These are phyloP conservation scores for Bombus picipes DNA, from an alignment of 1,140 invertebrate genomes.

Conservation along the genomic window DNA sequence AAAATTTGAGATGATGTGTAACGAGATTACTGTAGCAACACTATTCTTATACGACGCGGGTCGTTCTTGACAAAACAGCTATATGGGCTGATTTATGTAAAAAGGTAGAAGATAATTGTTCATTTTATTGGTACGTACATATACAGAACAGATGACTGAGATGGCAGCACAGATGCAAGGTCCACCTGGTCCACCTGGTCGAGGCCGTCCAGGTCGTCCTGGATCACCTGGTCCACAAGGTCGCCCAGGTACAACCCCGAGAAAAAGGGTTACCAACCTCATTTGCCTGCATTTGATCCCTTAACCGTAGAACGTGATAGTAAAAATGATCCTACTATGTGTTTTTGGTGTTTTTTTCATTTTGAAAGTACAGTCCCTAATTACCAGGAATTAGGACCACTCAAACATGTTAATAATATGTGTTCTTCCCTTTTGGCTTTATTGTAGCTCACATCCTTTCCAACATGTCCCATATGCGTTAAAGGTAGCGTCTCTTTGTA, in stretches of 20 bases:
- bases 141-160: constrained; percentile 85
- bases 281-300: constrained; percentile 12
- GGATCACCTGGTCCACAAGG: constrained; percentile 86
- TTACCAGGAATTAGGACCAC: background rate
- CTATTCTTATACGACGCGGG: background rate
- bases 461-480: too few relatives aligned
- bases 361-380: background rate
- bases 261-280: constrained; percentile 37
- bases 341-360: constrained; percentile 7
- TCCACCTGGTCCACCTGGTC: constrained; percentile 85
- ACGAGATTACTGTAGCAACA: background rate
- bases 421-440: too few relatives aligned
- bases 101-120: constrained; percentile 23
- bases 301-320: constrained; percentile 1
- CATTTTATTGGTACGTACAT: constrained; percentile 44
- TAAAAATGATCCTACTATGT: background rate
- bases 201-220: constrained; percentile 84
- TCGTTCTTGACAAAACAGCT: background rate
- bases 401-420: too few relatives aligned
- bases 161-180: constrained; percentile 84
- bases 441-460: too few relatives aligned
- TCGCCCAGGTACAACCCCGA: constrained; percentile 83
- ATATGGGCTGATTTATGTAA: background rate
- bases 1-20: background rate
- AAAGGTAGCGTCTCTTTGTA: too few relatives aligned